Conservation (phyloP, 1,140 invertebrate genomes). For the Bombus terrestris region DNA sequence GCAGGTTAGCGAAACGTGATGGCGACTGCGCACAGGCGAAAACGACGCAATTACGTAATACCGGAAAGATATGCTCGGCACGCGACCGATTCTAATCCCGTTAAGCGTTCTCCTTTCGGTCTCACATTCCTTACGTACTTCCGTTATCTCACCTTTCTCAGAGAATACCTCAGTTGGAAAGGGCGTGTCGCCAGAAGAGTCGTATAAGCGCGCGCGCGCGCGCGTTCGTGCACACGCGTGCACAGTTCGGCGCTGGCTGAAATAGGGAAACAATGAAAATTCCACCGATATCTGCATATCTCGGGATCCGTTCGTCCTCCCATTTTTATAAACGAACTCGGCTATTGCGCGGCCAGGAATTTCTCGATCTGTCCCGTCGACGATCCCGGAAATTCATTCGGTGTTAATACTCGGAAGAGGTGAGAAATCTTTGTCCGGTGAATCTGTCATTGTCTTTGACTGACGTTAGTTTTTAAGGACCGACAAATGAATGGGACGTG, state of each 20-base stretch:
- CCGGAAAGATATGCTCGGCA: constrained; percentile 63
- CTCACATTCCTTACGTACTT: constrained; percentile 59
- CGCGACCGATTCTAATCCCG: constrained; percentile 68
- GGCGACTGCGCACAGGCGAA: background rate
- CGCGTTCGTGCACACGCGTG: background rate
- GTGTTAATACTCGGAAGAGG: background rate
- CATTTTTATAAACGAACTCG: constrained; percentile 32
- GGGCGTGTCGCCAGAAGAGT: constrained; percentile 38
- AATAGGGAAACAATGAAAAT: constrained; percentile 54
- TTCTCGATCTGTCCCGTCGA: background rate
- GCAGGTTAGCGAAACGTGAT: background rate
- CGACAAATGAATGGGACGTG: background rate
- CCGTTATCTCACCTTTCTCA: constrained; percentile 61
- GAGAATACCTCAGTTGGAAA: constrained; percentile 1
- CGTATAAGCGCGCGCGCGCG: constrained; percentile 22
- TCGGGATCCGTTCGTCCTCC: constrained; percentile 1
- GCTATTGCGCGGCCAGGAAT: background rate
- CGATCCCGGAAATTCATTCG: background rate
- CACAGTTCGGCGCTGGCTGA: background rate
- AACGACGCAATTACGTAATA: constrained; percentile 65
- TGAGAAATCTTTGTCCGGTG: background rate
- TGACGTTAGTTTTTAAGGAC: background rate
- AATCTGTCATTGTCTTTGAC: background rate
- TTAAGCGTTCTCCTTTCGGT: constrained; percentile 61
- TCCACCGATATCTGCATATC: constrained; percentile 55